These are phyloP conservation scores for Malacosoma neustria DNA, from an alignment of 2,888 invertebrate genomes.

Conservation along the genomic window DNA sequence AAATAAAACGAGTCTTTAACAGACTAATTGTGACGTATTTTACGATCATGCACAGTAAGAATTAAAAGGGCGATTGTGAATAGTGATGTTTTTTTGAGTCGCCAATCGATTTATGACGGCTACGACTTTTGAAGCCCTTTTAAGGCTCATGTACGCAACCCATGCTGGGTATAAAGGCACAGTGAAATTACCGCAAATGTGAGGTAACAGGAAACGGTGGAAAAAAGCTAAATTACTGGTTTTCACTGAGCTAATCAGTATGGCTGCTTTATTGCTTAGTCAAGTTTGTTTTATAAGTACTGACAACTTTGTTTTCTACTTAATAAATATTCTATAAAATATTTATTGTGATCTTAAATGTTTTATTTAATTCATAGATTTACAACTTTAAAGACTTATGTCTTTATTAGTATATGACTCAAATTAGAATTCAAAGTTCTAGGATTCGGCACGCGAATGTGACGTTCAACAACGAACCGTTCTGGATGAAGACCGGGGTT, in stretches of 20 bases:
- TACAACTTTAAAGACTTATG: not conserved
- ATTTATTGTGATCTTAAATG: not conserved
- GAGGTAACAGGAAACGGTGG: slow-evolving; percentile 23
- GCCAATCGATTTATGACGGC: slow-evolving; percentile 50
- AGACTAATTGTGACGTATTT: slow-evolving; percentile 67
- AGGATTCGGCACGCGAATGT: too few species aligned
- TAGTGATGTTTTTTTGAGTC: slow-evolving; percentile 50
- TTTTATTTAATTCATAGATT: too few species aligned
- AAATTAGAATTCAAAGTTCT: too few species aligned
- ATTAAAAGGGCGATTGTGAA: slow-evolving; percentile 57
- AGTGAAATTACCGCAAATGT: slow-evolving; percentile 30
- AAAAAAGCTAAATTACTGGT: slow-evolving; percentile 27
- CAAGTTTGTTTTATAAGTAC: not conserved
- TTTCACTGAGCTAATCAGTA: slow-evolving; percentile 6
- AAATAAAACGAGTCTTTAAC: slow-evolving; percentile 45
- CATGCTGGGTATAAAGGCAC: slow-evolving; percentile 30
- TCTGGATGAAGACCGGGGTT: too few species aligned
- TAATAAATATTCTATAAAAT: not conserved
- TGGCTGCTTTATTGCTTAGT: slow-evolving; percentile 1
- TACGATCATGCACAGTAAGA: slow-evolving; percentile 47
- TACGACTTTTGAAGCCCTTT: slow-evolving; percentile 40
- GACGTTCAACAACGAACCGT: too few species aligned
- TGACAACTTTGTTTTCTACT: not conserved
- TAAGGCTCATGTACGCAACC: slow-evolving; percentile 32
- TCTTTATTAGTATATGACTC: not conserved